These are phyloP conservation scores for Phocides pigmalion DNA, from an alignment of 1,140 invertebrate species.

Conservation along the genomic window DNA sequence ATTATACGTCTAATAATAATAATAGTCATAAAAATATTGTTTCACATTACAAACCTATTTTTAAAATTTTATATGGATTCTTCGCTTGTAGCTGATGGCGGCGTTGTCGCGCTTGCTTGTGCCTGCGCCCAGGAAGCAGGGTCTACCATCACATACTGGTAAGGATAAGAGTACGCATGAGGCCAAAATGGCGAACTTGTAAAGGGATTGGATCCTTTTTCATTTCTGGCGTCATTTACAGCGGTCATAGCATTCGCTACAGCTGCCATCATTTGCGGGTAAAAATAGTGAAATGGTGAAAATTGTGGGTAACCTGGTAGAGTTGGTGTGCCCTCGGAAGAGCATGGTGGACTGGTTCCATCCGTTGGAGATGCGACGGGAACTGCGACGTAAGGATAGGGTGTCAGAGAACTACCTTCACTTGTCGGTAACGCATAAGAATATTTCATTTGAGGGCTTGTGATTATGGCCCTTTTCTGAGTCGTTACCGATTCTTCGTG, in stretches of 20 bases:
- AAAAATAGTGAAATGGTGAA: constrained; percentile 60
- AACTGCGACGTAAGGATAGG: constrained; percentile 51
- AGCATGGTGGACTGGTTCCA: constrained; percentile 37
- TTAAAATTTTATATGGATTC: constrained; percentile 29
- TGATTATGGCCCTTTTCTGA: constrained; percentile 56
- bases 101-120: constrained; percentile 38
- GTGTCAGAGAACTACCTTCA: constrained; percentile 39
- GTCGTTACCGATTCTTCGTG: constrained; percentile 49
- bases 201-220: constrained; percentile 33
- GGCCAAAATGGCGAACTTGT: constrained; percentile 49
- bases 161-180: constrained; percentile 55
- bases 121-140: constrained; percentile 55
- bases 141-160: constrained; percentile 68
- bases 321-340: constrained; percentile 20
- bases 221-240: constrained; percentile 43
- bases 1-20: no score
- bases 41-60: constrained; percentile 5
- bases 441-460: constrained; percentile 56
- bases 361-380: constrained; percentile 28
- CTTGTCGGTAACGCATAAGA: constrained; percentile 52
- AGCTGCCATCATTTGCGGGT: constrained; percentile 67
- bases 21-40: no score
- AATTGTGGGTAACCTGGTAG: constrained; percentile 27
- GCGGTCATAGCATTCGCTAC: constrained; percentile 56
- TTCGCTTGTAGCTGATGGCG: constrained; percentile 34